Conservation (phyloP, 2,113 vertebrate genomes). For the Dryoscopus gambensis region DNA sequence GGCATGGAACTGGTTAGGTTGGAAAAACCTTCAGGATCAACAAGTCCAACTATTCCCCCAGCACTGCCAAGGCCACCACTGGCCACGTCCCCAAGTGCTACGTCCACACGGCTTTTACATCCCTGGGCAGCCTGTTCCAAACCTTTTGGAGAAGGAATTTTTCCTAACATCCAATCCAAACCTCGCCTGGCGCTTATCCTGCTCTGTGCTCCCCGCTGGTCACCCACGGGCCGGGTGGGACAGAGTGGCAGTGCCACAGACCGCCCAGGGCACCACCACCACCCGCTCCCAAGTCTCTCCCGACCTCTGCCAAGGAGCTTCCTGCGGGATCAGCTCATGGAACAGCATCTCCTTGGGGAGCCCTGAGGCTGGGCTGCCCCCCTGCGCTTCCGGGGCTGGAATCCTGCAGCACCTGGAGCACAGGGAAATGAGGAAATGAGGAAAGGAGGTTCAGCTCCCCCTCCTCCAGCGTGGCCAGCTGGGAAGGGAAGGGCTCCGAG, state of each 20-base stretch:
- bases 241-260: background rate
- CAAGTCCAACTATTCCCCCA: background rate
- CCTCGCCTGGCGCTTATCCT: background rate
- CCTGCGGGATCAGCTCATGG: background rate
- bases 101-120: background rate
- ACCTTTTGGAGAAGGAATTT: background rate
- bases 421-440: background rate
- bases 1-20: background rate
- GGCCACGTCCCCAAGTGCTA: background rate
- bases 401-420: background rate
- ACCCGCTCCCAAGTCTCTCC: background rate
- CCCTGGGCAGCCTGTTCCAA: background rate
- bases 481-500: background rate
- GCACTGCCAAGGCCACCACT: background rate
- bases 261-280: background rate
- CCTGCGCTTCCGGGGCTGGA: fast-evolving
- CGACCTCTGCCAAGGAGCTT: background rate
- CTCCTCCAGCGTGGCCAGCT: fast-evolving
- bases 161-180: background rate
- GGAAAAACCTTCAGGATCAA: background rate
- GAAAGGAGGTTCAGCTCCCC: background rate
- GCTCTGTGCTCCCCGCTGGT: background rate
- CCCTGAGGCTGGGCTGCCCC: background rate
- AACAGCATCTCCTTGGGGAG: background rate
- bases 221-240: fast-evolving